Percentiles rank a stretch among this genome's conserved stretches.
phyloP scores from a whole-genome alignment of 2,797 vertebrate species.

The Crenuchus spilurus region DNA sequence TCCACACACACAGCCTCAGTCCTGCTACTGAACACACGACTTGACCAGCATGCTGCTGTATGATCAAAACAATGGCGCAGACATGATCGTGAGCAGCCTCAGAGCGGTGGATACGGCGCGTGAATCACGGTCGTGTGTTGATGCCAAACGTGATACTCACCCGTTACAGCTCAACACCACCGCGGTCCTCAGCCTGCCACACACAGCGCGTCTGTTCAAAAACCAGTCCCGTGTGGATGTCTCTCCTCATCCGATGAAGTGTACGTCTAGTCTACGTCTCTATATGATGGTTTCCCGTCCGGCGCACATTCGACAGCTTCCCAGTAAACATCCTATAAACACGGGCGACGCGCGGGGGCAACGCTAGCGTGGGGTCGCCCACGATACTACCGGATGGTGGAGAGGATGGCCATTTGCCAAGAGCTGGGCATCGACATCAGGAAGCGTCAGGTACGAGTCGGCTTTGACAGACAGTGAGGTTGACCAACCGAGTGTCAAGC shows the following conservation, averaged over 20 bases:
- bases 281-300: background rate
- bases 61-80: conserved; percentile 47
- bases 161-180: background rate
- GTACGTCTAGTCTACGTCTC: too few relatives aligned
- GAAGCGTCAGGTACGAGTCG: conserved; percentile 56
- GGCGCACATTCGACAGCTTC: background rate
- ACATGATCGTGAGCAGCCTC: conserved; percentile 23
- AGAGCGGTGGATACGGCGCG: too few relatives aligned
- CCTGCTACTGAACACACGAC: background rate
- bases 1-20: too few relatives aligned
- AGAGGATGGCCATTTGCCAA: conserved; percentile 37
- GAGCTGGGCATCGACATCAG: conserved; percentile 57
- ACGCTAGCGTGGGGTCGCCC: background rate
- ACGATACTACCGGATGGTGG: conserved; percentile 32
- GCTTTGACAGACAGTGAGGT: conserved; percentile 31
- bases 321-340: too few relatives aligned
- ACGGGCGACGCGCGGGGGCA: background rate
- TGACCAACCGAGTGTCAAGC: conserved; percentile 49
- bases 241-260: background rate
- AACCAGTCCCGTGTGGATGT: background rate
- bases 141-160: conserved; percentile 14
- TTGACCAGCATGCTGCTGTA: conserved; percentile 1
- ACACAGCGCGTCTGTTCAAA: conserved; percentile 7
- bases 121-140: conserved; percentile 1
- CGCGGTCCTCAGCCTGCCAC: background rate